Evolutionary conservation across 1,140 invertebrate genomes (phyloP).

Genomic region (Bombus superbus): DNA sequence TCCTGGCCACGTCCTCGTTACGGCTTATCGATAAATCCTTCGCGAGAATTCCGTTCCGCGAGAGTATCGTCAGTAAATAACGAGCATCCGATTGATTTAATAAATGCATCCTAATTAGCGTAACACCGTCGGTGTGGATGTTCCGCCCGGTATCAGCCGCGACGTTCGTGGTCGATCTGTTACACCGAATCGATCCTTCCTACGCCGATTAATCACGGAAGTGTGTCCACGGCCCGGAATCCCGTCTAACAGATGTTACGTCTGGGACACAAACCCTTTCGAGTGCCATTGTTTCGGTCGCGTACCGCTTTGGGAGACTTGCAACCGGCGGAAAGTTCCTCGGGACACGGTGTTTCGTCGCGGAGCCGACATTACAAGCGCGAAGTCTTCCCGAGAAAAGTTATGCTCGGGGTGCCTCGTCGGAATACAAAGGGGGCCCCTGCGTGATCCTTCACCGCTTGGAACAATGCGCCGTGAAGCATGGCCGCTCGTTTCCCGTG

Average conservation of each 20-base stretch:
- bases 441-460: slow-evolving; percentile 64
- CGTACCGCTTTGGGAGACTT: slow-evolving; percentile 55
- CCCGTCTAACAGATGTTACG: slow-evolving; percentile 44
- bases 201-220: slow-evolving; percentile 46
- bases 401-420: slow-evolving; percentile 64
- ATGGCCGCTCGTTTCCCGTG: slow-evolving; percentile 58
- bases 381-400: slow-evolving; percentile 67
- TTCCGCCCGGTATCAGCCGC: too few species aligned
- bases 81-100: slow-evolving; percentile 27
- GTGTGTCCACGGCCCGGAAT: slow-evolving; percentile 26
- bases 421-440: slow-evolving; percentile 66
- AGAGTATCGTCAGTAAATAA: slow-evolving; percentile 39
- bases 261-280: slow-evolving; percentile 54
- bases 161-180: not conserved
- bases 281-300: slow-evolving; percentile 58
- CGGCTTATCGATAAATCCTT: slow-evolving; percentile 45
- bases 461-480: slow-evolving; percentile 65
- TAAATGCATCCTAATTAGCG: slow-evolving; percentile 44
- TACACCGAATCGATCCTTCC: slow-evolving; percentile 14
- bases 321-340: slow-evolving; percentile 57
- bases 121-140: not conserved
- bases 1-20: slow-evolving; percentile 26
- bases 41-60: not conserved
- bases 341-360: slow-evolving; percentile 64
- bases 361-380: slow-evolving; percentile 63